Percentiles rank a stretch among this genome's conserved stretches.
Conservation (phyloP, 2,113 vertebrate species). For the Nicator chloris region DNA sequence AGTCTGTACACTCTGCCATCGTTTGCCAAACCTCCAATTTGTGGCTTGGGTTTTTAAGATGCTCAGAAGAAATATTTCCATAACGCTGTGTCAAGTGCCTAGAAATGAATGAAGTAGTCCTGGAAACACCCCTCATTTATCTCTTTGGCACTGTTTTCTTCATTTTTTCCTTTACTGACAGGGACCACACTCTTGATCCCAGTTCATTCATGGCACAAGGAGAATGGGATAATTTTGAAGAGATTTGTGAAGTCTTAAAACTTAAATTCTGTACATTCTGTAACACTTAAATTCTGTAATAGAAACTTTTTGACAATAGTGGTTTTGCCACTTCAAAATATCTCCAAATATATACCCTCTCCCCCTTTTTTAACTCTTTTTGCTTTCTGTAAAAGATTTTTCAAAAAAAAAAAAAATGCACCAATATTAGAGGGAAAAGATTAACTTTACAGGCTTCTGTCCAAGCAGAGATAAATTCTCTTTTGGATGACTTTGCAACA, state of each 20-base stretch:
- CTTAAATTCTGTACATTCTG: background rate
- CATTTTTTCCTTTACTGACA: background rate
- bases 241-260: background rate
- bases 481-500: background rate
- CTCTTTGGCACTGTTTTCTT: background rate
- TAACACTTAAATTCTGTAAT: no score
- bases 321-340: background rate
- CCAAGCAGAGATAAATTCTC: background rate
- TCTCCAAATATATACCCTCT: background rate
- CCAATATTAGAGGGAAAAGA: background rate
- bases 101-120: background rate
- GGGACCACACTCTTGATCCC: background rate
- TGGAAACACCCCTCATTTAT: background rate
- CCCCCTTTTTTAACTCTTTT: fast-evolving
- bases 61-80: background rate
- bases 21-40: fast-evolving
- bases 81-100: background rate
- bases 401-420: background rate
- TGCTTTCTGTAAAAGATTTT: background rate
- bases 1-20: background rate
- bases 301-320: background rate
- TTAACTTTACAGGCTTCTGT: background rate
- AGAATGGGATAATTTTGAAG: background rate
- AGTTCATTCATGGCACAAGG: background rate
- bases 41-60: background rate